Percentiles rank a stretch among this genome's conserved stretches.
phyloP scores from a whole-genome alignment of 2,797 vertebrate genomes.

The Garrulus glandarius region DNA sequence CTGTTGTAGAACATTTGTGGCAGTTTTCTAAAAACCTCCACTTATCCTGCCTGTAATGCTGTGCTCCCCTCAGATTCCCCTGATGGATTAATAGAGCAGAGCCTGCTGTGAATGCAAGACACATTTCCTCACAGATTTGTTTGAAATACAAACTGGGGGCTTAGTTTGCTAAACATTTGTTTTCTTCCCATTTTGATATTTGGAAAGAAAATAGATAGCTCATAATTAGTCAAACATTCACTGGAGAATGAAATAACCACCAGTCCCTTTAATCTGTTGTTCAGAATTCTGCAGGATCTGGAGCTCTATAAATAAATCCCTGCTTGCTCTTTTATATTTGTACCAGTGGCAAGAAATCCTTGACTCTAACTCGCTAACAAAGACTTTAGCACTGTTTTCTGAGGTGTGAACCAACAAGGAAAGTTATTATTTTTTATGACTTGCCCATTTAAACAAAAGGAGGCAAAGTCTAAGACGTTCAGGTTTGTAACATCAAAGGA shows the following conservation, averaged over 20 bases:
- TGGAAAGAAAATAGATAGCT: slow-evolving; percentile 59
- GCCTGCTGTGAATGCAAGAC: not conserved
- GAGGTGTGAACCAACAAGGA: slow-evolving; percentile 21
- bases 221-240: slow-evolving; percentile 49
- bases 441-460: slow-evolving; percentile 3
- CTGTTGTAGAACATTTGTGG: not conserved
- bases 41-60: not conserved
- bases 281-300: slow-evolving; percentile 62
- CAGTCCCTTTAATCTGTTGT: slow-evolving; percentile 63
- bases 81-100: not conserved
- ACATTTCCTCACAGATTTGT: slow-evolving; percentile 8
- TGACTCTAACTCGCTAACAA: not conserved
- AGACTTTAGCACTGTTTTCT: not conserved
- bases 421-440: slow-evolving; percentile 47
- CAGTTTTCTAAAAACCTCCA: not conserved
- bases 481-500: slow-evolving; percentile 47
- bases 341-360: not conserved
- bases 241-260: slow-evolving; percentile 56
- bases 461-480: not conserved
- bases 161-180: slow-evolving; percentile 28
- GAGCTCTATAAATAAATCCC: slow-evolving; percentile 58
- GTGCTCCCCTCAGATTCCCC: not conserved
- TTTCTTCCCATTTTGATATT: slow-evolving; percentile 31
- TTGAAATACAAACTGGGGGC: not conserved
- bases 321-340: not conserved